These are phyloP conservation scores for Callorhinus ursinus DNA, from an alignment of 2,113 vertebrate species.

Conservation along the genomic window DNA sequence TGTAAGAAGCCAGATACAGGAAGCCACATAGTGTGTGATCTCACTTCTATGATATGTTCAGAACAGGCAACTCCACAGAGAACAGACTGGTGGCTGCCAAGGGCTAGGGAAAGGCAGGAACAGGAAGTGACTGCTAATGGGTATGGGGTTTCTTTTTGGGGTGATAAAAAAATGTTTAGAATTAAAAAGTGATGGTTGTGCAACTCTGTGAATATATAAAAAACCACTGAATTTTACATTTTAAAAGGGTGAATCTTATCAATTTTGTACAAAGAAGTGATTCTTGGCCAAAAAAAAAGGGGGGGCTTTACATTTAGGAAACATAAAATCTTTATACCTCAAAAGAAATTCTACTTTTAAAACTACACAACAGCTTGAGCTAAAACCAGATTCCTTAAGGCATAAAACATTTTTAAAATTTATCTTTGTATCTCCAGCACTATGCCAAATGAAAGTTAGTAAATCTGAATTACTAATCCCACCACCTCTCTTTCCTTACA, in stretches of 20 bases:
- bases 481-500: not conserved
- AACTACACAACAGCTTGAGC: not conserved
- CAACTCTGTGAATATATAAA: slow-evolving; percentile 8
- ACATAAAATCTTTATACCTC: not conserved
- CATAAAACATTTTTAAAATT: not conserved
- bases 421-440: not conserved
- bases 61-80: not conserved
- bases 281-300: not conserved
- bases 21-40: not conserved
- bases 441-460: not conserved
- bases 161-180: slow-evolving; percentile 29
- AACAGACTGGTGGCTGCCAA: not conserved
- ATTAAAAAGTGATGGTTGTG: not conserved
- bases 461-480: not conserved
- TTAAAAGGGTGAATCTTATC: not conserved
- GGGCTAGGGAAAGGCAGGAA: not conserved
- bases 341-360: slow-evolving; percentile 32
- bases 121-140: not conserved
- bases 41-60: not conserved
- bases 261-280: not conserved
- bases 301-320: not conserved
- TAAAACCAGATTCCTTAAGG: slow-evolving; percentile 15
- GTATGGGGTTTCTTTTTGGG: not conserved
- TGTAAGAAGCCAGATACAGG: not conserved
- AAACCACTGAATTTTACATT: not conserved